Evolutionary conservation across 2,113 vertebrate genomes (phyloP).

Genomic region (Pycnonotus jocosus): DNA sequence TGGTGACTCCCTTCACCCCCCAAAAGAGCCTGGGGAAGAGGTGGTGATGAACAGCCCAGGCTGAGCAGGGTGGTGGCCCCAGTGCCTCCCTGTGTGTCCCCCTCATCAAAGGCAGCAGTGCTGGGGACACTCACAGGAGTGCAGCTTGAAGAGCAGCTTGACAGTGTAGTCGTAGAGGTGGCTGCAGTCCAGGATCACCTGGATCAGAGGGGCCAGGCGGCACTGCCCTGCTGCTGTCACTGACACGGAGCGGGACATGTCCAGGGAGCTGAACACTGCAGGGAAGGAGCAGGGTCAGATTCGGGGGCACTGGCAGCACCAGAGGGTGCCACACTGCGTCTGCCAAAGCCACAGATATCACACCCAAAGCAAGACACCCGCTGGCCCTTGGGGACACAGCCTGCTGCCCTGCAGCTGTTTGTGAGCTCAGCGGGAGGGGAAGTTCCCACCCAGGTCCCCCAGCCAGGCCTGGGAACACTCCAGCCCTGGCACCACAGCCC

Average conservation of each 20-base stretch:
- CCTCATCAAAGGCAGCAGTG: rapidly evolving
- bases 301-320: rapidly evolving
- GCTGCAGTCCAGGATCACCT: constrained; percentile 94
- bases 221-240: constrained; percentile 93
- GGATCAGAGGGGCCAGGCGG: constrained; percentile 94
- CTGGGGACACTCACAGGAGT: constrained; percentile 87
- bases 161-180: constrained; percentile 97
- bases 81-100: rapidly evolving
- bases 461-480: rapidly evolving
- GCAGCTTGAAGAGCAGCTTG: constrained; percentile 97
- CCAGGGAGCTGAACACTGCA: constrained; percentile 92
- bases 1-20: neutral
- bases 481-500: neutral
- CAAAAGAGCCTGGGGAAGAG: neutral
- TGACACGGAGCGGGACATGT: constrained; percentile 95
- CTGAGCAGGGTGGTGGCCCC: neutral
- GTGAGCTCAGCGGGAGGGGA: neutral
- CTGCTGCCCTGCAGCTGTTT: rapidly evolving
- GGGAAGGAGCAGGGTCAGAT: neutral
- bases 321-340: rapidly evolving
- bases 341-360: neutral
- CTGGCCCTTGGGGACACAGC: neutral
- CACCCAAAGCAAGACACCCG: rapidly evolving
- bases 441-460: neutral
- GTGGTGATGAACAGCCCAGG: neutral